Base-by-base conservation (phyloP, 2,113 vertebrate species). In the Myodes glareolus region DNA sequence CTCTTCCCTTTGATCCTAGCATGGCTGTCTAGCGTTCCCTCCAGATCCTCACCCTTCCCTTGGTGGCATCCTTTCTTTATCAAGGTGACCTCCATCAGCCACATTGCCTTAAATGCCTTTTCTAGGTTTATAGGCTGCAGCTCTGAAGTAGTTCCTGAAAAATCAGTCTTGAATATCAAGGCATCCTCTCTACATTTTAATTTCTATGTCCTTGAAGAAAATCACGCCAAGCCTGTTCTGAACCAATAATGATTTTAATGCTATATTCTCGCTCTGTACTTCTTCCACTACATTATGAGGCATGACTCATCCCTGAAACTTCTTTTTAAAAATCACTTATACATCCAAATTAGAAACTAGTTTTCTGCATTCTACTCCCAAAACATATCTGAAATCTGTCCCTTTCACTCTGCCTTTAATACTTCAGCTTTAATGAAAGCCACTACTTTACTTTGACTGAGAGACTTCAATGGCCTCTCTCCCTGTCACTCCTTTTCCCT, bases 121-220 rank as follows among this genome's bases (percentile, higher is more conserved):
- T 36, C 29, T 27, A 91, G 16, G 31, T 65, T 85, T 42, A 94
- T 29, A 93, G 55, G 12, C 14, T 78, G 21, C 70, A 90, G 68
- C 19, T 95, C 39, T 94, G 68, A 88, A 84, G 96, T 42, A 75
- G 33, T 50, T 36, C 39, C 55, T 61, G 12, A 84, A 96, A 84
- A 96, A 65, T 42, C 31, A 90, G 55, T 55, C 67, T 58, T 92
- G 13, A n/a, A 7, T 90, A 84, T 68, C 31, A 70, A 82, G 67
- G 7, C 47, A 76, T 55, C 14, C 94, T 95, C 52, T 96, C 75
- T 94, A 78, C 25, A 27, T 94, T 96, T 90, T 36, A 78, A n/a
- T 42, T 93, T 92, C 31, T 7, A 70, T 95, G 39, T 85, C 70
- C 85, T 86, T 72, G 39, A 77, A 86, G n/a, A 86, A 93, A 42